Evolutionary conservation across 2,888 invertebrate genomes (phyloP).

Genomic region (Calephelis perditalis): DNA sequence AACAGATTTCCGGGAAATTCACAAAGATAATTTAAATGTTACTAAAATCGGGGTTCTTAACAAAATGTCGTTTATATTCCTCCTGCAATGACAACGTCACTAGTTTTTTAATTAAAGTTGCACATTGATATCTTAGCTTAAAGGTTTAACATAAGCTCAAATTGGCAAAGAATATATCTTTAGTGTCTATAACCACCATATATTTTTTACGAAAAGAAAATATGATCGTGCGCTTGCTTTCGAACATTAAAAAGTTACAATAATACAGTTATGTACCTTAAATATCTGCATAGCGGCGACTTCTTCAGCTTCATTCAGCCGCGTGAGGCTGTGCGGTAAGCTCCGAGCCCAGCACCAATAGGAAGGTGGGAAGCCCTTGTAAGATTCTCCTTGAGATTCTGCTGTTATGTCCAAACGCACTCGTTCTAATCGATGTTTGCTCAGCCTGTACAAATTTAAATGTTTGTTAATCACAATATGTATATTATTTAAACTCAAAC

Average conservation of each 20-base stretch:
- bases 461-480: neutral
- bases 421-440: slow-evolving; percentile 90
- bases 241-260: no score
- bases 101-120: no score
- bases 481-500: no score
- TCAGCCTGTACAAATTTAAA: slow-evolving; percentile 65
- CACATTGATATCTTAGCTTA: no score
- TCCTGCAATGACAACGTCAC: no score
- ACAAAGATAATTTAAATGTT: no score
- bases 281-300: slow-evolving; percentile 92
- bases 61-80: no score
- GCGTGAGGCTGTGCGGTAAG: slow-evolving; percentile 89
- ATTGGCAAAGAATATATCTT: no score
- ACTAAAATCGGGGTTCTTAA: no score
- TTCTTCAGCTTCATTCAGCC: slow-evolving; percentile 91
- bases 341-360: slow-evolving; percentile 95
- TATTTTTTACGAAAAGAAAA: neutral
- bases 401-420: slow-evolving; percentile 67
- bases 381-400: slow-evolving; percentile 87
- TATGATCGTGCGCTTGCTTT: neutral
- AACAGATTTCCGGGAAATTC: no score
- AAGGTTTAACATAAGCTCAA: no score
- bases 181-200: no score
- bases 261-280: slow-evolving; percentile 62
- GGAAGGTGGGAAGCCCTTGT: slow-evolving; percentile 89